These are phyloP conservation scores for Dynastes maya DNA, from an alignment of 2,888 invertebrate species.

Conservation along the genomic window DNA sequence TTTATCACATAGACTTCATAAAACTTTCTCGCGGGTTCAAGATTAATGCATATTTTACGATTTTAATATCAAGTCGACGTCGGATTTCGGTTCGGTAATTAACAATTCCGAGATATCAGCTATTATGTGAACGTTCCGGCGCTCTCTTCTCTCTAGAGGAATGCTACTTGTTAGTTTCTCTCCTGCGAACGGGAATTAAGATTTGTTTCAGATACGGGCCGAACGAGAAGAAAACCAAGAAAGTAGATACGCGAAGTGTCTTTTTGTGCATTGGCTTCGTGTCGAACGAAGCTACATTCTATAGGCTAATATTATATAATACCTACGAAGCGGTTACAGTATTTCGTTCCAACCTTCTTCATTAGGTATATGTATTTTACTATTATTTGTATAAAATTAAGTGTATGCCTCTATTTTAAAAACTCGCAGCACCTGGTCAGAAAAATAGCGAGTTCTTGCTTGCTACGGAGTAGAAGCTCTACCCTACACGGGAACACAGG, in stretches of 20 bases:
- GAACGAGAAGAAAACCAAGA: slow-evolving; percentile 40
- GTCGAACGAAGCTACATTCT: neutral
- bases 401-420: too few relatives aligned
- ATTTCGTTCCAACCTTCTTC: too few relatives aligned
- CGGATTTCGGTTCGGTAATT: slow-evolving; percentile 63
- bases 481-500: too few relatives aligned
- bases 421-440: too few relatives aligned
- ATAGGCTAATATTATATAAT: neutral
- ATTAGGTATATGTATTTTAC: too few relatives aligned
- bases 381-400: too few relatives aligned
- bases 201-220: slow-evolving; percentile 54
- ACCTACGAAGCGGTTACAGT: too few relatives aligned
- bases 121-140: slow-evolving; percentile 51
- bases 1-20: slow-evolving; percentile 67
- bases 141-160: slow-evolving; percentile 54
- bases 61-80: slow-evolving; percentile 65
- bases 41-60: slow-evolving; percentile 69
- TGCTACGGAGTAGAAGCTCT: too few relatives aligned
- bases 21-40: slow-evolving; percentile 65
- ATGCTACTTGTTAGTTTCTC: slow-evolving; percentile 57
- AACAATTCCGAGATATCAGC: slow-evolving; percentile 65
- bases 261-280: neutral
- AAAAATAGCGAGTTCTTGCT: too few relatives aligned
- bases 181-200: slow-evolving; percentile 57
- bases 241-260: slow-evolving; percentile 29